Evolutionary conservation across 2,797 vertebrate species (phyloP).

Genomic region (Aulostomus chinensis): DNA sequence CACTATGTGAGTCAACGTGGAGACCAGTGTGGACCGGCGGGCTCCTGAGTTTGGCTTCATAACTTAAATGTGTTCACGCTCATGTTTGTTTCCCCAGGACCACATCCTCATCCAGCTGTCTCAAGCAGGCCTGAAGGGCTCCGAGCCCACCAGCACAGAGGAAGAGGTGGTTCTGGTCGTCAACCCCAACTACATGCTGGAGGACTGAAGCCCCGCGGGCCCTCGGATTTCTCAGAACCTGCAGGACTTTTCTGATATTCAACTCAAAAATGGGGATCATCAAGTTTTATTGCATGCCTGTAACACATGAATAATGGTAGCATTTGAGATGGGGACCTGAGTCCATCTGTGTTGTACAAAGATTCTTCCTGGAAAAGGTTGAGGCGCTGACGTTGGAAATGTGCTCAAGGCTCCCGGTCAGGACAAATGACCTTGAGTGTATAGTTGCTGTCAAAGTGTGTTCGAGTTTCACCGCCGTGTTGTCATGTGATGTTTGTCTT

Average conservation of each 20-base stretch:
- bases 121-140: constrained; percentile 86
- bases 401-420: constrained; percentile 36
- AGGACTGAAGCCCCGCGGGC: constrained; percentile 79
- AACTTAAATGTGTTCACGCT: too few species aligned
- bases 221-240: too few species aligned
- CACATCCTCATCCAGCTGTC: constrained; percentile 96
- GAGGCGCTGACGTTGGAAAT: too few species aligned
- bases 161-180: constrained; percentile 91
- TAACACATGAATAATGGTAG: too few species aligned
- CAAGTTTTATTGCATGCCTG: too few species aligned
- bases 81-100: constrained; percentile 79
- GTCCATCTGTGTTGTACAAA: constrained; percentile 54
- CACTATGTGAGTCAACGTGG: constrained; percentile 91
- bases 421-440: constrained; percentile 1
- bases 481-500: constrained; percentile 18
- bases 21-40: too few species aligned
- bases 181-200: constrained; percentile 95
- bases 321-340: constrained; percentile 19
- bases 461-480: background rate
- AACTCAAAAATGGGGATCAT: too few species aligned
- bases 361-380: constrained; percentile 9
- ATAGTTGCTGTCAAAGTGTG: constrained; percentile 23
- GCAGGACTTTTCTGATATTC: too few species aligned
- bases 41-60: background rate
- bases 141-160: constrained; percentile 79